These are phyloP conservation scores for Hypomecis atomaria DNA, from an alignment of 2,888 invertebrate genomes.

Conservation along the genomic window DNA sequence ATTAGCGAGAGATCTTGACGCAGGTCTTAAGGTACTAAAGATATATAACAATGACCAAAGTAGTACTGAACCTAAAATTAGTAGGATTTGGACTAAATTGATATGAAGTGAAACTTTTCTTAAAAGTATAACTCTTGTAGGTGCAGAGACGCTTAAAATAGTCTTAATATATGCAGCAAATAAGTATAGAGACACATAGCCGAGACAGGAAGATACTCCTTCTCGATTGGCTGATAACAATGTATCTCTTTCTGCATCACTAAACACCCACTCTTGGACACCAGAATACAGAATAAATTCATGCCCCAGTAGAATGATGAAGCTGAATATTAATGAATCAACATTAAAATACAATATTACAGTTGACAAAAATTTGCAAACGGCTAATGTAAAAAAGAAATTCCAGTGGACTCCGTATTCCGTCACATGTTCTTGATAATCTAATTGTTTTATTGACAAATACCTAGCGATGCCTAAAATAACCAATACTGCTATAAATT, in stretches of 20 bases:
- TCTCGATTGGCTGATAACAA: slow-evolving; percentile 95
- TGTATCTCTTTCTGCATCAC: slow-evolving; percentile 80
- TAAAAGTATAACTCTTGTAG: slow-evolving; percentile 7
- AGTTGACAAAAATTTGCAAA: slow-evolving; percentile 90
- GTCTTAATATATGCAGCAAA: slow-evolving; percentile 88
- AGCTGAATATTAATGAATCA: slow-evolving; percentile 82
- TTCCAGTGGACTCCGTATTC: slow-evolving; percentile 99
- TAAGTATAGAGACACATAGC: slow-evolving; percentile 94
- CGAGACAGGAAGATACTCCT: slow-evolving; percentile 93
- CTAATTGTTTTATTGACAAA: slow-evolving; percentile 84
- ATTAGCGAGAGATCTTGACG: slow-evolving; percentile 94
- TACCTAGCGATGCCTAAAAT: slow-evolving; percentile 87
- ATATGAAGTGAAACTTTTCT: slow-evolving; percentile 10
- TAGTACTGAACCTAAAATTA: slow-evolving; percentile 46
- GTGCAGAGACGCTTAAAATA: slow-evolving; percentile 24
- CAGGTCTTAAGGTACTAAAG: slow-evolving; percentile 79
- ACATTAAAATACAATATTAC: slow-evolving; percentile 83
- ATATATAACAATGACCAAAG: slow-evolving; percentile 77
- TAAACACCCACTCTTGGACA: slow-evolving; percentile 89
- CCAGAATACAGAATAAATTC: slow-evolving; percentile 86
- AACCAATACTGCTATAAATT: slow-evolving; percentile 68
- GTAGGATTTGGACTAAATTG: slow-evolving; percentile 25
- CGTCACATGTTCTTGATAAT: slow-evolving; percentile 94
- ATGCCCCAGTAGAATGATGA: slow-evolving; percentile 85
- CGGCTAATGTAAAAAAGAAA: slow-evolving; percentile 97